A percentile compares a stretch with the other conserved stretches of the same genome.
Conservation (phyloP, 2,888 invertebrate species). For the Nebria salina region DNA sequence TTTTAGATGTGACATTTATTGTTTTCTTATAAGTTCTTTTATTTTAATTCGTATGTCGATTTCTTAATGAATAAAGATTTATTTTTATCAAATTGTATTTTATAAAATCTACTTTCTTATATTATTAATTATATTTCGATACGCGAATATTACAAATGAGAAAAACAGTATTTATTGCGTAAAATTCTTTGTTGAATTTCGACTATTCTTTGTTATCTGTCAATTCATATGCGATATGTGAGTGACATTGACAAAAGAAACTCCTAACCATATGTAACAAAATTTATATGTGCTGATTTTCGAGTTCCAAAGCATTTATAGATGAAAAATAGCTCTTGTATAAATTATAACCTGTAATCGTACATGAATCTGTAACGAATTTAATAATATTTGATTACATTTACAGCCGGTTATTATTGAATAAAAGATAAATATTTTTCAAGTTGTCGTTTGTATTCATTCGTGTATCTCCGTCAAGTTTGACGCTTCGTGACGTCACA, state of each 20-base stretch:
- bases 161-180: too few relatives aligned
- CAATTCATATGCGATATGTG: background rate
- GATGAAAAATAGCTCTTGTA: background rate
- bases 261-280: conserved; percentile 16
- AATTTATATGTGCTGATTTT: conserved; percentile 5
- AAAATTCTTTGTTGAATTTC: conserved; percentile 24
- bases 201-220: conserved; percentile 30
- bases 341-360: conserved; percentile 7
- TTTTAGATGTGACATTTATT: background rate
- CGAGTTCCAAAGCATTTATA: background rate
- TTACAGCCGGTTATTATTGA: conserved; percentile 18
- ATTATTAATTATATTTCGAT: too few relatives aligned
- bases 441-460: conserved; percentile 16
- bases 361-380: conserved; percentile 28
- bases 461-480: conserved; percentile 44
- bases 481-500: conserved; percentile 54
- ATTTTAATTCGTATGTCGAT: background rate
- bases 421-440: conserved; percentile 10
- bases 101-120: background rate
- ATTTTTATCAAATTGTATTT: background rate
- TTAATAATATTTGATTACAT: conserved; percentile 15
- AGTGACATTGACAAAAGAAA: conserved; percentile 38
- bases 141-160: too few relatives aligned
- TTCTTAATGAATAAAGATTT: background rate
- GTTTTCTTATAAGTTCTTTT: background rate